These are phyloP conservation scores for Lutjanus argentimaculatus DNA, from an alignment of 2,797 vertebrate species.

Conservation along the genomic window DNA sequence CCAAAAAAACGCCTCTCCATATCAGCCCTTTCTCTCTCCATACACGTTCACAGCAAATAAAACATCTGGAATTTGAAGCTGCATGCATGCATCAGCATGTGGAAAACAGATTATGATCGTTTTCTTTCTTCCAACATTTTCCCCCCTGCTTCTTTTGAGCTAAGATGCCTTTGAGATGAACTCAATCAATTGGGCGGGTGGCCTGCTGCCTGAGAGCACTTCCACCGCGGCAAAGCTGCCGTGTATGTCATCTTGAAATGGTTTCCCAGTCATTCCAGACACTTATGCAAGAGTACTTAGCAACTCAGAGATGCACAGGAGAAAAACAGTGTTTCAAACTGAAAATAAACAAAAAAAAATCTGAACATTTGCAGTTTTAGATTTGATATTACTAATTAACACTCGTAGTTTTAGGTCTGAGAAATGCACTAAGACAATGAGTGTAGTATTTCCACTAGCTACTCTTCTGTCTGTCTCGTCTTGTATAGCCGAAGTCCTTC, in stretches of 20 bases:
- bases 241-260: constrained; percentile 69
- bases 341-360: constrained; percentile 31
- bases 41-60: constrained; percentile 57
- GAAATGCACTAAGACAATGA: constrained; percentile 45
- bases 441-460: constrained; percentile 50
- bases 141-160: constrained; percentile 53
- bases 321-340: constrained; percentile 58
- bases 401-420: constrained; percentile 44
- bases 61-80: constrained; percentile 80
- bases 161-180: constrained; percentile 76
- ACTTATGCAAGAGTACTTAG: constrained; percentile 76
- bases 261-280: constrained; percentile 74
- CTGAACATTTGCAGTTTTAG: constrained; percentile 50
- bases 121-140: constrained; percentile 55
- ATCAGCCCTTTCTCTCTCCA: constrained; percentile 30
- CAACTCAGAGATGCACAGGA: constrained; percentile 59
- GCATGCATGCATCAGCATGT: constrained; percentile 75
- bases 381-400: constrained; percentile 49
- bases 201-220: constrained; percentile 69
- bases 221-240: constrained; percentile 65
- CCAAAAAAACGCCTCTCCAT: constrained; percentile 43
- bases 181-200: constrained; percentile 73
- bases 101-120: constrained; percentile 71
- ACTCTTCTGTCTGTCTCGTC: constrained; percentile 54
- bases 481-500: constrained; percentile 40